Evolutionary conservation across 2,797 vertebrate species (phyloP).

Genomic region (Decapterus maruadsi): DNA sequence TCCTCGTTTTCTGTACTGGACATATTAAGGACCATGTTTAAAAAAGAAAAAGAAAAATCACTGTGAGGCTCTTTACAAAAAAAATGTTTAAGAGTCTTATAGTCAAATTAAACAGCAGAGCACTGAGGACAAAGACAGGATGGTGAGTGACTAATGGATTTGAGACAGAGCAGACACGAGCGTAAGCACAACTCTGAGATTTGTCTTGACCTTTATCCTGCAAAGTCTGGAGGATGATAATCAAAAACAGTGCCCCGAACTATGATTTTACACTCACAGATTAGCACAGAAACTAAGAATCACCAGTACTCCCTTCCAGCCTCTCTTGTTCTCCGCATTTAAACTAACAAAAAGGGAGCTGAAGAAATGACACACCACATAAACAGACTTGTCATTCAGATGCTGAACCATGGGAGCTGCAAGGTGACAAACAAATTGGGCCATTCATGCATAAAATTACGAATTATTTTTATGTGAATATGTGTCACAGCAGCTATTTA

Average conservation of each 20-base stretch:
- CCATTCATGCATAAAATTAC: constrained; percentile 16
- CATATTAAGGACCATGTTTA: background rate
- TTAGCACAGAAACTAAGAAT: constrained; percentile 21
- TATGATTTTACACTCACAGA: constrained; percentile 40
- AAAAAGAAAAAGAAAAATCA: constrained; percentile 6
- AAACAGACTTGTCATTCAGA: constrained; percentile 27
- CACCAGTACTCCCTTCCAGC: constrained; percentile 11
- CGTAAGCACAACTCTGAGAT: constrained; percentile 21
- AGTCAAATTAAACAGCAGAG: constrained; percentile 14
- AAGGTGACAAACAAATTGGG: constrained; percentile 18
- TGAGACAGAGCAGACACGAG: constrained; percentile 38
- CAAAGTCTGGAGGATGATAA: constrained; percentile 22
- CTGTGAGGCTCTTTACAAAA: constrained; percentile 1
- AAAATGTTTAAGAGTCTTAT: background rate
- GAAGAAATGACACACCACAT: constrained; percentile 22
- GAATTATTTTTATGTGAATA: constrained; percentile 3
- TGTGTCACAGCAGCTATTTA: background rate
- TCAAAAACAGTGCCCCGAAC: constrained; percentile 31
- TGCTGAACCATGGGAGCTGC: background rate
- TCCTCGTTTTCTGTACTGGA: background rate
- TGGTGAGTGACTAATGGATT: constrained; percentile 48
- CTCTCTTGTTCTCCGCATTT: constrained; percentile 8
- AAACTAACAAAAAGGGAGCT: constrained; percentile 31
- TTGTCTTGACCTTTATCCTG: constrained; percentile 36
- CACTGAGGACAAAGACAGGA: background rate